Percentiles rank a stretch among this genome's conserved stretches.
Conservation (phyloP, 2,888 invertebrate genomes). For the Prosapia bicincta region DNA sequence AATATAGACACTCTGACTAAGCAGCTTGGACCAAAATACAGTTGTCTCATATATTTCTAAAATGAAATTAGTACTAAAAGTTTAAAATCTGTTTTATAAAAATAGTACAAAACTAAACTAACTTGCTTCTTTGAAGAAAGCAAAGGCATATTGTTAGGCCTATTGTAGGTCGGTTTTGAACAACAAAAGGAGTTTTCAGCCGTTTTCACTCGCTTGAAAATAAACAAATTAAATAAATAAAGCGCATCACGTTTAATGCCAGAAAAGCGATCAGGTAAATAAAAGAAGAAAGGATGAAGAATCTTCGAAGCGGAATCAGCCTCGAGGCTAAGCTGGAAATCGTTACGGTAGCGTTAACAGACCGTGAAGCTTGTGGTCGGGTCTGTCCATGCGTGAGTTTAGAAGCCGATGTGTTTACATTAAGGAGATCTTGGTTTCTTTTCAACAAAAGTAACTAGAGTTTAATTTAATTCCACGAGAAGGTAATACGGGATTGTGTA, state of each 20-base stretch:
- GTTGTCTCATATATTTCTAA: too few relatives aligned
- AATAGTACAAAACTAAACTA: too few relatives aligned
- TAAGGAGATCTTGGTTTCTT: neutral
- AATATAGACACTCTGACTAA: too few relatives aligned
- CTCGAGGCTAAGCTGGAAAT: neutral
- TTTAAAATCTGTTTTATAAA: too few relatives aligned
- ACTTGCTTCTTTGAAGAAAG: too few relatives aligned
- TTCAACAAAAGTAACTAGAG: neutral
- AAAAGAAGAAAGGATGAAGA: slow-evolving; percentile 4
- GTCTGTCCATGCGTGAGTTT: neutral
- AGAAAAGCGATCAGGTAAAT: slow-evolving; percentile 16
- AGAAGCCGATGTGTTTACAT: neutral
- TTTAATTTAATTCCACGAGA: too few relatives aligned
- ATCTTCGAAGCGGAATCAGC: neutral
- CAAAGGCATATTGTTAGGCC: too few relatives aligned
- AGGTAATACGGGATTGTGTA: too few relatives aligned
- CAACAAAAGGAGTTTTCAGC: neutral
- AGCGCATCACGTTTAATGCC: slow-evolving; percentile 1
- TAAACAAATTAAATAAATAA: neutral
- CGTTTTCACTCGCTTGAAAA: neutral
- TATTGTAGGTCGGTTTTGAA: neutral
- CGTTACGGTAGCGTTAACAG: neutral
- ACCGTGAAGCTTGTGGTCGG: slow-evolving; percentile 1
- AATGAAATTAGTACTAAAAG: too few relatives aligned
- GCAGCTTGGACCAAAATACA: too few relatives aligned